Base-by-base conservation (phyloP, 2,797 vertebrate genomes). In the Pelodytes ibericus region DNA sequence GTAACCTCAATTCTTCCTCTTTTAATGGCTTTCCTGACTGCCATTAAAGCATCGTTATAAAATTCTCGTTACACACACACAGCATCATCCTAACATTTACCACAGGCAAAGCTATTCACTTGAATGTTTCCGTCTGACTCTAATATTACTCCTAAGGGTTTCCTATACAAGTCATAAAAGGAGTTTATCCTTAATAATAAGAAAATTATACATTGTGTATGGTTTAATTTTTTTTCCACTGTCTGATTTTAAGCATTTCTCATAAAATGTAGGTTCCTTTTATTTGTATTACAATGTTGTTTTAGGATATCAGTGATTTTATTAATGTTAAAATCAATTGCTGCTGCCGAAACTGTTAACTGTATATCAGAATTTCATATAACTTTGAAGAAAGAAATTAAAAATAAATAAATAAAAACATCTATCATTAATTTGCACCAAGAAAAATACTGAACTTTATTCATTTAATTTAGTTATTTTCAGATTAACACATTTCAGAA, bases 1-100 rank as follows among this genome's bases (percentile, higher is more conserved):
- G 82, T 88, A 89, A 89, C 87, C 87, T 89, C 87, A 88, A 87
- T 80, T 88, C 88, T 89, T 88, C 87, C 87, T 88, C 86, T 83
- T 87, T 84, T 90, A 90, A 90, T 90, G 84, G 87, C 87, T 89
- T 90, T 86, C 82, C 83, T 82, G 83, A 10, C 0, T 59, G 83
- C 87, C 86, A 89, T 90, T 90, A 79, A 89, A 11, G 82, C 76
- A 81, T 67, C 22, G 39, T 79, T 83, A 82, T 80, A 83, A 81
- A 87, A 75, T 81, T 80, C 86, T 59, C 80, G 1, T 24, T 62
- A 79, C 61, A 65, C 25, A 11, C 2, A 6, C 9, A 4, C 77
- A 20, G 7, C 9, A 74, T 36, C 78, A 41, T 78, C 76, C 76
- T 72, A 56, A 78, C 77, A 73, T 73, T 74, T 74, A 79, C 77